Base-by-base conservation (phyloP, 1,140 invertebrate species). In the Ips typographus region DNA sequence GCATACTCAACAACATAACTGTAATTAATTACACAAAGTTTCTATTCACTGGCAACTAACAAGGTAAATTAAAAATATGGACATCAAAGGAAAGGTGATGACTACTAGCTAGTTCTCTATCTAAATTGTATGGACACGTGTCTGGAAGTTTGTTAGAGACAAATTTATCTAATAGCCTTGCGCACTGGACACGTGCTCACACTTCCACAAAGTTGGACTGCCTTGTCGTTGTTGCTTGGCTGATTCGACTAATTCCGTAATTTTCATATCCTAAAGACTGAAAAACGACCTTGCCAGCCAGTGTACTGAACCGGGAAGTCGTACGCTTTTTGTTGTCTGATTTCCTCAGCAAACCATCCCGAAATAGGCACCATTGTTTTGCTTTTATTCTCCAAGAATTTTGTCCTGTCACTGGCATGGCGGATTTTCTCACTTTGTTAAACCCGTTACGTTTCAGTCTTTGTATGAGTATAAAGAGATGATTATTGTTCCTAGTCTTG, bases 231-330 rank as follows among this genome's bases (percentile, higher is more conserved):
- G 44, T 22, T 49, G 44, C 44, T 8, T 22, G 6, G 22, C 6
- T 49, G 44, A 49, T 49, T 49, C 44, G 44, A 6, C 7, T 49
- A 8, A 49, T 49, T 49, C 44, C 44, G 44, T 55, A 7, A 55
- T 55, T 55, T 55, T 5, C n/a, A 55, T 55, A 22, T 55, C 40
- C 36, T 37, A 22, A 7, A 58, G 41, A 5, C 4, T 36, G 39
- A 41, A 58, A 58, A 58, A 58, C 40, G 56, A 40, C 56, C 56
- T 58, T 58, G 56, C 38, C 36, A 40, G 38, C 38, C 40, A 40
- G 56, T 58, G 38, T 58, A 58, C 37, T 58, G 56, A 58, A 58
- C 56, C 56, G 41, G 56, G 56, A 58, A 58, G 40, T 58, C 56
- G 56, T 58, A 40, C 41, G 40, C 38, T 58, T 58, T 58, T 58